phyloP scores from a whole-genome alignment of 2,113 vertebrate species.

The Sigmodon hispidus region DNA sequence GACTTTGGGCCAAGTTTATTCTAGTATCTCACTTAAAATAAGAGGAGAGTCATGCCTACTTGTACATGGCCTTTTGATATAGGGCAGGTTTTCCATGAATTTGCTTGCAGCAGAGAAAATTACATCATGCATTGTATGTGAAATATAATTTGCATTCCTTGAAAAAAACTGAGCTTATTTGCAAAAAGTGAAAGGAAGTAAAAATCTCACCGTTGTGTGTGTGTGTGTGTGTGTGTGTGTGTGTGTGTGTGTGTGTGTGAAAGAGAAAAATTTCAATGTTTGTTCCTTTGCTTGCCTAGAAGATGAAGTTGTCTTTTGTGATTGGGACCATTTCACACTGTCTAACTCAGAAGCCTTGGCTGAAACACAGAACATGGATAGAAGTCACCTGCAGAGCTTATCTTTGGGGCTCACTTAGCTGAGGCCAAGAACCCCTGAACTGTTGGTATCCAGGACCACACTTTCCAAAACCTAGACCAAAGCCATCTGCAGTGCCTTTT shows the following conservation, averaged over 20 bases:
- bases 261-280: constrained; percentile 26
- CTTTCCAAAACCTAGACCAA: neutral
- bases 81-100: neutral
- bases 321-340: neutral
- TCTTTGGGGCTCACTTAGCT: neutral
- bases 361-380: neutral
- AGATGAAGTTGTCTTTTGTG: neutral
- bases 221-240: too few relatives aligned
- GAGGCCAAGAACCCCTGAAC: neutral
- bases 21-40: constrained; percentile 6
- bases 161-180: neutral
- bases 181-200: constrained; percentile 37
- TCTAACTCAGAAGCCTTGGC: neutral
- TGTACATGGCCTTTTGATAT: neutral
- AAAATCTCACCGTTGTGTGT: neutral
- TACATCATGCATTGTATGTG: neutral
- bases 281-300: neutral
- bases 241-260: too few relatives aligned
- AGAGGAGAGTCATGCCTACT: constrained; percentile 18
- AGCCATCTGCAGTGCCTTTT: neutral
- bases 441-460: neutral
- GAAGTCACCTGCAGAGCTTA: neutral
- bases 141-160: neutral
- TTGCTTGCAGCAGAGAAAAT: constrained; percentile 31
- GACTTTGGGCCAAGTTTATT: constrained; percentile 39